Conservation (phyloP, 2,888 invertebrate genomes). For the Caenorhabditis panamensis region DNA sequence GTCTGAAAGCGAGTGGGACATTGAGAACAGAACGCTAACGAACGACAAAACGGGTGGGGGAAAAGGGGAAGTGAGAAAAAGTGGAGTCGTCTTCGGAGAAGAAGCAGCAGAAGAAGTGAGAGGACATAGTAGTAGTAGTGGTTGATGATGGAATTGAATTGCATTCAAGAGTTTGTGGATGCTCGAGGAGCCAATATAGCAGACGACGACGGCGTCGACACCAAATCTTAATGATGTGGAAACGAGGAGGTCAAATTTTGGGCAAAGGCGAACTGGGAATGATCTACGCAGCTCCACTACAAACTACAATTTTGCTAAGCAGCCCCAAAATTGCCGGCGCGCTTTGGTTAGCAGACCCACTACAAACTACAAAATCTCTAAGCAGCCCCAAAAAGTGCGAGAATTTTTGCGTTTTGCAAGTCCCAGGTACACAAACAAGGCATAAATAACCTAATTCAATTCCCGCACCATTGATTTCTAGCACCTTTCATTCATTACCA, state of each 20-base stretch:
- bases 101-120: constrained; percentile 9
- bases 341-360: background rate
- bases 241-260: background rate
- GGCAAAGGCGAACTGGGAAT: too few species aligned
- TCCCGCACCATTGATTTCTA: constrained; percentile 2
- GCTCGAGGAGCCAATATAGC: constrained; percentile 1
- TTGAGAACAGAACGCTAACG: too few species aligned
- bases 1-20: background rate
- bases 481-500: constrained; percentile 6
- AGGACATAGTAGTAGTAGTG: constrained; percentile 25
- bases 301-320: constrained; percentile 4
- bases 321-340: too few species aligned
- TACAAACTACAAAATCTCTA: constrained; percentile 1
- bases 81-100: background rate
- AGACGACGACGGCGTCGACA: background rate
- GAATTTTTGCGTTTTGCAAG: too few species aligned
- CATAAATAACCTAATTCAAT: constrained; percentile 28
- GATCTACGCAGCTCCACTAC: background rate
- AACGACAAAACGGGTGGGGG: background rate
- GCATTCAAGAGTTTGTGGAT: constrained; percentile 26
- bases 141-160: constrained; percentile 26
- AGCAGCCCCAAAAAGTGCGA: background rate
- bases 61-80: constrained; percentile 1
- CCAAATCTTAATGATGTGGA: constrained; percentile 13
- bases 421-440: background rate